phyloP scores from a whole-genome alignment of 2,797 vertebrate species.

The Siniperca obscura region DNA sequence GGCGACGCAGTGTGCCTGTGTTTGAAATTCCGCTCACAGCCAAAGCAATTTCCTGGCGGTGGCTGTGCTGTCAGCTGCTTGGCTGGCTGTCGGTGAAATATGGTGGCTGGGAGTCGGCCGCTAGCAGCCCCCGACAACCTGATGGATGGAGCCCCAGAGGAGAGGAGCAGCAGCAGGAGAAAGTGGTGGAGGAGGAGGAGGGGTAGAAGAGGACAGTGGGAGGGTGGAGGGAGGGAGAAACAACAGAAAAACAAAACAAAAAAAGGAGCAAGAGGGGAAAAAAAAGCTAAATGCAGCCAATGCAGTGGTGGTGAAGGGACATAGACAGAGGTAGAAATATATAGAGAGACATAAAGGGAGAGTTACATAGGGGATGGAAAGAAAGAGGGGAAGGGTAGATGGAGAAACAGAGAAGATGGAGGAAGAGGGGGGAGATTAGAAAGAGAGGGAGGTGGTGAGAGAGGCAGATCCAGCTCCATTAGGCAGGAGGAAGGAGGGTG shows the following conservation, averaged over 20 bases:
- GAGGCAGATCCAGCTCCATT: conserved; percentile 82
- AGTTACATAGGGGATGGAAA: conserved; percentile 37
- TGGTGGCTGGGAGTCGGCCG: conserved; percentile 94
- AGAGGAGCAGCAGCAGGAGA: conserved; percentile 80
- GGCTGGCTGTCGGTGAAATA: conserved; percentile 99
- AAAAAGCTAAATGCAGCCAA: conserved; percentile 65
- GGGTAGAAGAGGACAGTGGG: conserved; percentile 48
- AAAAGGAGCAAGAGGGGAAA: conserved; percentile 32
- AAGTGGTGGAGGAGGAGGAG: conserved; percentile 43
- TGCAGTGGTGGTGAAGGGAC: conserved; percentile 36
- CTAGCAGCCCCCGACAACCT: conserved; percentile 96
- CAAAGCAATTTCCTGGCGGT: conserved; percentile 97
- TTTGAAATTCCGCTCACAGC: conserved; percentile 99
- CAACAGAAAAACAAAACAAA: conserved; percentile 72
- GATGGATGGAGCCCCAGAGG: conserved; percentile 93
- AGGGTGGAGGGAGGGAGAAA: conserved; percentile 46
- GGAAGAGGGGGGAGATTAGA: background rate
- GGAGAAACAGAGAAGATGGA: conserved; percentile 8
- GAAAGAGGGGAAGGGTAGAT: conserved; percentile 13
- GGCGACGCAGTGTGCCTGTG: conserved; percentile 86
- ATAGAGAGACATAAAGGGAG: conserved; percentile 42
- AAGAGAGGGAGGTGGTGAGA: conserved; percentile 22
- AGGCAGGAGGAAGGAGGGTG: conserved; percentile 70
- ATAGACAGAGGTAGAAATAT: conserved; percentile 53
- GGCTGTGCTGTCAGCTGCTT: conserved; percentile 97